A percentile compares a stretch with the other conserved stretches of the same genome.
These are phyloP conservation scores for Caenorhabditis virilis DNA, from an alignment of 2,888 invertebrate genomes.

Conservation along the genomic window DNA sequence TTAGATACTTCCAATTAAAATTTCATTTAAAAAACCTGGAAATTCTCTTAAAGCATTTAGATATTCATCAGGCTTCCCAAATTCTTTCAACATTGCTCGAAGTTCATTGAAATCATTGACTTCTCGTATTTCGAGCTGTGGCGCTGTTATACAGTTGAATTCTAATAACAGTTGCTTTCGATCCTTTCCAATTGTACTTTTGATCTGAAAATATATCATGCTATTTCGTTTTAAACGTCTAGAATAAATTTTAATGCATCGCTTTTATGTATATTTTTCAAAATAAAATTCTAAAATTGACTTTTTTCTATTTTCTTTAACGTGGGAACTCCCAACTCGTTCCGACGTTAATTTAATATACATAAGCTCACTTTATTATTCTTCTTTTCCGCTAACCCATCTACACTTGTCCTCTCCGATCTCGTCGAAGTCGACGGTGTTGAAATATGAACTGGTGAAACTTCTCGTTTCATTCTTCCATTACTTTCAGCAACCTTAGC, in stretches of 20 bases:
- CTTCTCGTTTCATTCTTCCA: neutral
- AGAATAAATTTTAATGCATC: too few species aligned
- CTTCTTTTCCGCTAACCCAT: too few species aligned
- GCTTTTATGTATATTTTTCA: too few species aligned
- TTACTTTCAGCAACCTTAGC: neutral
- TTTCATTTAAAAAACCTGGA: neutral
- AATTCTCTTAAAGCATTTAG: neutral
- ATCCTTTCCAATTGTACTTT: constrained; percentile 8
- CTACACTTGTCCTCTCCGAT: neutral
- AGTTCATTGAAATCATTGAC: constrained; percentile 17
- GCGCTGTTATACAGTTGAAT: constrained; percentile 16
- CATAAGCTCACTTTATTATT: too few species aligned
- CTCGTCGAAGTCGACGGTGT: constrained; percentile 1
- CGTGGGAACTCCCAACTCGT: too few species aligned
- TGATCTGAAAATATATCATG: too few species aligned
- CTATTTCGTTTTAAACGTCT: too few species aligned
- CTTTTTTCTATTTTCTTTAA: too few species aligned
- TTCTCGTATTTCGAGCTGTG: constrained; percentile 16
- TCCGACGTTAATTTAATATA: too few species aligned
- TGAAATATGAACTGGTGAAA: neutral
- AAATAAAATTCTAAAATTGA: too few species aligned
- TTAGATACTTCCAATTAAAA: neutral
- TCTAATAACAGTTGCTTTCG: constrained; percentile 17
- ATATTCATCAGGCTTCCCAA: constrained; percentile 11
- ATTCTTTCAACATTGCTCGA: constrained; percentile 24